phyloP scores from a whole-genome alignment of 2,888 invertebrate genomes.

The Leucophora obtusa region DNA sequence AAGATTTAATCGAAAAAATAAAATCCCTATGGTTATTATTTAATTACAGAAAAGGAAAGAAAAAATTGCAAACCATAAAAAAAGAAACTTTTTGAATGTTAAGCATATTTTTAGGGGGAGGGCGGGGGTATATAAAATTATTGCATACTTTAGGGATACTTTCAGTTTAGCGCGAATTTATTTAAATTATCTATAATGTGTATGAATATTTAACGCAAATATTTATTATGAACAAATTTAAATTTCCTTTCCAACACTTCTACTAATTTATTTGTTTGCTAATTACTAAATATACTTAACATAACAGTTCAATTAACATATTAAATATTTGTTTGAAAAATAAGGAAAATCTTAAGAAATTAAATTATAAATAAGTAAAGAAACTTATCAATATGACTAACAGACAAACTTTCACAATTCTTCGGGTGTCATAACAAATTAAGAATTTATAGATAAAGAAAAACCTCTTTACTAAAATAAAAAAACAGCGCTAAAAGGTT shows the following conservation, averaged over 20 bases:
- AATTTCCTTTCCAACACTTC: neutral
- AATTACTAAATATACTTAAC: neutral
- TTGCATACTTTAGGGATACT: neutral
- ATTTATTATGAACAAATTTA: neutral
- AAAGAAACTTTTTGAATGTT: neutral
- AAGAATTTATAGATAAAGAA: no score
- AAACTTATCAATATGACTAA: no score
- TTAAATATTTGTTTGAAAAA: neutral
- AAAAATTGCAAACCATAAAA: neutral
- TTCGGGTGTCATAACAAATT: no score
- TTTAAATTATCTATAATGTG: no score
- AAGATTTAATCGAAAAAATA: neutral
- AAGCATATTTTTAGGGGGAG: neutral
- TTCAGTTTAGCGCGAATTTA: neutral
- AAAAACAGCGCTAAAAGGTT: no score
- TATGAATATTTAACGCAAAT: neutral
- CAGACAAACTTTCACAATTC: no score
- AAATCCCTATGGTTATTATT: constrained; percentile 10
- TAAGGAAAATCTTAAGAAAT: no score
- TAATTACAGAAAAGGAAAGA: constrained; percentile 29
- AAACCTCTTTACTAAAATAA: no score
- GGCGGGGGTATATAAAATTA: neutral
- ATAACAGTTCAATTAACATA: neutral
- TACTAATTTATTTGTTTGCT: neutral
- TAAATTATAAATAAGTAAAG: no score